Evolutionary conservation across 2,888 invertebrate species (phyloP), one percentile per base, ranked within the genome.

Genomic region (Synanthedon vespiformis): DNA sequence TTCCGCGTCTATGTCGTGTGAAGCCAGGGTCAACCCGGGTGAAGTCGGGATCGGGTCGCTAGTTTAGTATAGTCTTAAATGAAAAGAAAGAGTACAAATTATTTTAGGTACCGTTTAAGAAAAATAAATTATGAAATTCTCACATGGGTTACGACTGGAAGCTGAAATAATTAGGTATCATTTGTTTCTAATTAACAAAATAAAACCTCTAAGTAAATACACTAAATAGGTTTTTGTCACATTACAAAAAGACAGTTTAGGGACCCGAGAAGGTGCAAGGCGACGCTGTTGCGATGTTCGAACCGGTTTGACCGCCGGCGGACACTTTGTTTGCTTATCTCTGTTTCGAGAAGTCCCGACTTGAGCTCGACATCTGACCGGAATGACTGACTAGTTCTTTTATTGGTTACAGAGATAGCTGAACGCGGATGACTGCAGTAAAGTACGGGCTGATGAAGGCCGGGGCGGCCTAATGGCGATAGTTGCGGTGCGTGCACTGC

Each of bases 401-500:
- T 68, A 63, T 64, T 60, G 56, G 56, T 78, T 81, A 52, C 83
- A 85, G 85, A 75, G 78, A 64, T 60, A 63, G 61, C 61, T 59
- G 58, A 59, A 68, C 57, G 64, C 82, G 72, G 64, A 84, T 84
- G 69, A 67, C 68, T 66, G 63, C 72, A 63, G 59, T 69, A 76
- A 64, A 67, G 60, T 55, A 64, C 70, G 65, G 74, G 74, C 67
- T 74, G 80, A 70, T 82, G 77, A 80, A 67, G 76, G 70, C 81
- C 68, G 69, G 70, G 62, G 82, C 78, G 77, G 77, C 80, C 70
- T 66, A 74, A 82, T 81, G 79, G 79, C 80, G 72, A 70, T 62
- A 62, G 69, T 64, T 61, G 70, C 70, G 64, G 71, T 72, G 68
- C 72, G 72, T 62, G 71, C 77, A 63, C 74, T 82, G 70, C 70